Evolutionary conservation across 2,888 invertebrate species (phyloP).

Genomic region (Diarsia brunnea): DNA sequence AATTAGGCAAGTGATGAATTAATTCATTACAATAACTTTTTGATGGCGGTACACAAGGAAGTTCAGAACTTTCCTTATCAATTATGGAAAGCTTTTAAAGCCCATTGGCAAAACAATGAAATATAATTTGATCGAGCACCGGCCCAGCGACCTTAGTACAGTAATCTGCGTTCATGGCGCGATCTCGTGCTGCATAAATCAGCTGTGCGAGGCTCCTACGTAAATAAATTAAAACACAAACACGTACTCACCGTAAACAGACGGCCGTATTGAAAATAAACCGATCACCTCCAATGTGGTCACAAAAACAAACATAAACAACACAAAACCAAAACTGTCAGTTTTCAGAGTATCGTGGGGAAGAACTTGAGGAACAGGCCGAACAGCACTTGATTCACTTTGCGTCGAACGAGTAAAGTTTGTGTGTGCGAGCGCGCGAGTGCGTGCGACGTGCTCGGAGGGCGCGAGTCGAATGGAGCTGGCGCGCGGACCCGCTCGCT

Average conservation of each 20-base stretch:
- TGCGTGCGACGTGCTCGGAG: conserved; percentile 79
- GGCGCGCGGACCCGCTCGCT: conserved; percentile 37
- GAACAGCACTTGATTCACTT: conserved; percentile 84
- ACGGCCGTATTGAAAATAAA: conserved; percentile 85
- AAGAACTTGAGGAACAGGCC: conserved; percentile 73
- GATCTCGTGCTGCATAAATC: conserved; percentile 85
- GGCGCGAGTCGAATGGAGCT: conserved; percentile 82
- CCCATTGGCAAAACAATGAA: conserved; percentile 70
- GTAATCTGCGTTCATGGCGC: conserved; percentile 82
- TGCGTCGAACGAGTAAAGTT: conserved; percentile 84
- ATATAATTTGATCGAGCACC: conserved; percentile 79
- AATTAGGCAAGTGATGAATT: conserved; percentile 56
- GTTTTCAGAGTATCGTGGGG: conserved; percentile 76
- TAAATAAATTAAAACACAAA: conserved; percentile 85
- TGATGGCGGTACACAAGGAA: conserved; percentile 60
- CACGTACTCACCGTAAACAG: conserved; percentile 88
- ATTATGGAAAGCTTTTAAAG: conserved; percentile 64
- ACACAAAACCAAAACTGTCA: conserved; percentile 85
- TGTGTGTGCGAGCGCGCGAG: conserved; percentile 76
- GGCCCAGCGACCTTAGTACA: conserved; percentile 82
- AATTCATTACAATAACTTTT: conserved; percentile 31
- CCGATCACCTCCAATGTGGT: conserved; percentile 86
- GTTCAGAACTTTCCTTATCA: conserved; percentile 69
- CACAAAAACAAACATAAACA: conserved; percentile 86
- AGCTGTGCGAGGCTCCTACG: conserved; percentile 80